Percentiles rank a stretch among this genome's conserved stretches.
Conservation (phyloP, 2,888 invertebrate genomes). For the Chrysolina americana region DNA sequence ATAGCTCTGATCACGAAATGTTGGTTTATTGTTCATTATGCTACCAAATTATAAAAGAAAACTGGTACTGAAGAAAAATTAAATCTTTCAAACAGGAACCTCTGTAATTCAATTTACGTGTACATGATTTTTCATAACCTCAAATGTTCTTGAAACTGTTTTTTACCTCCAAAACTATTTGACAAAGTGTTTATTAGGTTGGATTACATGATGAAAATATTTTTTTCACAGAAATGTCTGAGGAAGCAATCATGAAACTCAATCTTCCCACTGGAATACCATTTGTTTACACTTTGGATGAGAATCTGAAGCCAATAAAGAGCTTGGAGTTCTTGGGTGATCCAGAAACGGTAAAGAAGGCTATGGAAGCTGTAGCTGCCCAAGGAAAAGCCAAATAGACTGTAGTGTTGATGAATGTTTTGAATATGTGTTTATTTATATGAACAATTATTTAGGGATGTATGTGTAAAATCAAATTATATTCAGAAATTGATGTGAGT, state of each 20-base stretch:
- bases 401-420: not conserved
- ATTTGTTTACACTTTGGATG: conserved; percentile 83
- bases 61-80: no score
- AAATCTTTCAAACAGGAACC: no score
- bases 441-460: not conserved
- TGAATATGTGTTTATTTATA: conserved; percentile 14
- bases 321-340: conserved; percentile 85
- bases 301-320: conserved; percentile 78
- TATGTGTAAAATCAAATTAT: not conserved
- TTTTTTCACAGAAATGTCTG: conserved; percentile 74
- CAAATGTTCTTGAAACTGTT: no score
- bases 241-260: conserved; percentile 81
- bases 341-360: conserved; percentile 82
- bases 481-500: not conserved
- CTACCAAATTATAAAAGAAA: no score
- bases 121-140: no score
- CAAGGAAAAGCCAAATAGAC: conserved; percentile 82
- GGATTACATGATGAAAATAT: not conserved
- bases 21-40: no score
- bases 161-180: no score
- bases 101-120: no score
- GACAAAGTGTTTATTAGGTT: no score
- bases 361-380: conserved; percentile 84
- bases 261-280: conserved; percentile 88
- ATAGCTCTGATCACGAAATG: no score